Percentiles rank a stretch among this genome's conserved stretches.
Conservation (phyloP, 2,888 invertebrate species). For the Nemapogon koenigi region DNA sequence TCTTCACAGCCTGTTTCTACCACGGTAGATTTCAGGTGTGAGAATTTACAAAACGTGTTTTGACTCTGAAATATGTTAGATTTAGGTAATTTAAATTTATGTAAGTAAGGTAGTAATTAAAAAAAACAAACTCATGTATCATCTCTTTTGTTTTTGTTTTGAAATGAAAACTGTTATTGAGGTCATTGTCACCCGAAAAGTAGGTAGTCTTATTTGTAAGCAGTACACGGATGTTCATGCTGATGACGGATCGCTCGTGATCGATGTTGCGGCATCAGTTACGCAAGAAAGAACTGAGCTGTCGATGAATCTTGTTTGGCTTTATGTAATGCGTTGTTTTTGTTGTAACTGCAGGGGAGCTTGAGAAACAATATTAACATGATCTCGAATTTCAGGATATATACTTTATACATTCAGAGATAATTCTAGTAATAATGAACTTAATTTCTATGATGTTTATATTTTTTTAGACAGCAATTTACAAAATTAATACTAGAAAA, state of each 20-base stretch:
- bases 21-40: neutral
- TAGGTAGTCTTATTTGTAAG: slow-evolving; percentile 37
- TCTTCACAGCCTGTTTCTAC: neutral
- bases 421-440: no score
- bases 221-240: slow-evolving; percentile 26
- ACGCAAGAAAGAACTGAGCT: no score
- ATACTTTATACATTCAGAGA: no score
- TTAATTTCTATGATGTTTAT: no score
- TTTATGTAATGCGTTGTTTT: slow-evolving; percentile 6
- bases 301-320: slow-evolving; percentile 7
- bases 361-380: no score
- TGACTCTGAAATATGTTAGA: neutral
- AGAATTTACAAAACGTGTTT: neutral
- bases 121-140: no score
- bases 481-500: no score
- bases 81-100: neutral
- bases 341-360: slow-evolving; percentile 13
- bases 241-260: slow-evolving; percentile 37
- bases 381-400: no score
- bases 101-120: no score
- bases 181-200: slow-evolving; percentile 50
- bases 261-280: slow-evolving; percentile 6
- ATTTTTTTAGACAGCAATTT: no score
- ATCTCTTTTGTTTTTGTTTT: slow-evolving; percentile 49
- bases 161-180: slow-evolving; percentile 41